Evolutionary conservation across 2,797 vertebrate genomes (phyloP), one percentile per base, ranked within the genome.

Genomic region (Hypotaenidia philippensis): DNA sequence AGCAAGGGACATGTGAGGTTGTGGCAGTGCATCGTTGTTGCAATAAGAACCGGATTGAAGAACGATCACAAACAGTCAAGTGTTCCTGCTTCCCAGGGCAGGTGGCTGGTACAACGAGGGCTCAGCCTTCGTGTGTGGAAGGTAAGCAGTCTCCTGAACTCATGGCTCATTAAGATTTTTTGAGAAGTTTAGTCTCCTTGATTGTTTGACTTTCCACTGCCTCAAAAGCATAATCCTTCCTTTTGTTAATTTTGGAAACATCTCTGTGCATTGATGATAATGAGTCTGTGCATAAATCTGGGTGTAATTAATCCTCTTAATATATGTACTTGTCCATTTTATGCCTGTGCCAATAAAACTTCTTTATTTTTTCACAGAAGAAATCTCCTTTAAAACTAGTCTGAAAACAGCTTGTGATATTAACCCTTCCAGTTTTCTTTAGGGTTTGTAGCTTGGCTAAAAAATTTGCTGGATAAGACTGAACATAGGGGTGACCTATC

Each of bases 11-110:
- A 1, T 99, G 99, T 57, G 99, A 99, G 93, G 99, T 99, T 47
- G 99, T 99, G 12, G 99, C 99, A 0, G 98, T 99, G 81, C 99
- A 99, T 96, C 98, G 99, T 9, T 99, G 99, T 98, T 99, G 99
- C 98, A 99, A 99, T 94, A 99, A 98, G 98, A 99, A 99, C 97
- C 98, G 98, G 59, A 99, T 99, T 68, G 99, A 99, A 94, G 99
- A 99, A 91, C 98, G 99, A 29, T 99, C 99, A 3, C 99, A 99
- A 84, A 99, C 99, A 0, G 99, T 99, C 94, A 99, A 99, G 97
- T 99, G 99, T 66, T 99, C 99, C 53, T 99, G 99, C 96, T 98
- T 99, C 96, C 98, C 99, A 1, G 99, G 99, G 32, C 99, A 99
- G 97, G 99, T 99, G 63, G 99, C 99, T 0, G 99, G 99, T 27